Evolutionary conservation across 2,888 invertebrate species (phyloP), one percentile per base, ranked within the genome.

Genomic region (Mycalesis mineus): DNA sequence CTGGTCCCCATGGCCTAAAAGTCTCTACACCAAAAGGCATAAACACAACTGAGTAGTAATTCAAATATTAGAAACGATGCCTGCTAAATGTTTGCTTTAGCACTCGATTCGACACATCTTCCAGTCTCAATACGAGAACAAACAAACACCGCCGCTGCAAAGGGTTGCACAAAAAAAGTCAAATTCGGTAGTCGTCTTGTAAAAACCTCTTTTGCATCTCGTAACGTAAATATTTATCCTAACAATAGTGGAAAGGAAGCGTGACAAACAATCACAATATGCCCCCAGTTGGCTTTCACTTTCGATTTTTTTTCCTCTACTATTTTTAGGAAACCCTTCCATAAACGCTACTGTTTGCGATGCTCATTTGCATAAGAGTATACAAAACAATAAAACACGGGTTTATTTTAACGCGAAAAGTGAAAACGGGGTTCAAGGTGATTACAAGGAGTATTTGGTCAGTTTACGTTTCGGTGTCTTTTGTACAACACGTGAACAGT

Each of bases 201-300:
- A 83, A 88, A 88, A 88, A 88, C 78, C 75, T 82, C 72, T 87
- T 89, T 88, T 88, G 89, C 89, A 89, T 88, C 68, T 68, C 66
- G 70, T 70, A 80, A 80, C 82, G 83, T 88, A 87, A 89, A 89
- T 89, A 89, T 88, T 89, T 86, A 84, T 82, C 64, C 64, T 64
- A 49, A 82, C 82, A 84, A 87, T 80, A 74, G 80, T 61, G 60
- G 62, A 69, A 69, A 77, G 80, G 82, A 82, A 80, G 84, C 84
- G 83, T 84, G 82, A 79, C 80, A 73, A 64, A 65, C 68, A 58
- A 61, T 68, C 65, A 82, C 87, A 86, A 83, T 86, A 74, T 81
- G 84, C 78, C 64, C 68, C 79, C 84, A 84, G 78, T 80, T 82
- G 86, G 80, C 83, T 88, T 88, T 88, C 88, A 86, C 88, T 89